Evolutionary conservation across 2,797 vertebrate species (phyloP), one percentile per base, ranked within the genome.

Genomic region (Platyrinchus mystaceus): DNA sequence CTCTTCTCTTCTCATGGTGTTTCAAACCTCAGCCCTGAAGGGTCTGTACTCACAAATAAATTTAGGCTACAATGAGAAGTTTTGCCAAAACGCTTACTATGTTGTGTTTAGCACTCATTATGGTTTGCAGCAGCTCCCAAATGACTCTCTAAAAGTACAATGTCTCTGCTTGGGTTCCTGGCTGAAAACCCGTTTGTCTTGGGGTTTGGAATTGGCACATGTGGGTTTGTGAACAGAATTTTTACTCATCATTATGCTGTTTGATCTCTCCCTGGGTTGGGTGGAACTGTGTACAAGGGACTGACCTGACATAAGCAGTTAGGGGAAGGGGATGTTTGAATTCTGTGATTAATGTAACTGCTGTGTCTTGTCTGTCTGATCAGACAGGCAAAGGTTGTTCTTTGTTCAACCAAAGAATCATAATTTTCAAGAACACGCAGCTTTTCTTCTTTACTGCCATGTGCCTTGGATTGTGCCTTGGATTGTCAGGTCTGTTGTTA

Each of bases 151-250:
- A 36, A 77, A 91, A 84, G 39, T 47, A 41, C 49, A 87, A 6
- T 52, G 89, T 71, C 81, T 81, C 64, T 91, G 59, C 84, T 83
- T 22, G 30, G 59, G 73, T 74, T 96, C 74, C 62, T 89, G 75
- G 77, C 78, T 62, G 63, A 91, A 44, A 64, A 93, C 23, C 11
- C 23, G 0, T 68, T 84, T 1, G 0, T 87, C 69, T 73, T 34
- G 2, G 53, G 75, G 69, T 73, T 90, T 93, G 82, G 80, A 82
- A 89, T 84, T 52, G 75, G 64, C 73, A 37, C 63, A 10, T 37
- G 46, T 46, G 68, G 56, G 50, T 77, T 77, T 79, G 68, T 66
- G 87, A 89, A 70, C 44, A 85, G 93, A 96, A 87, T 90, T 94
- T 79, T 88, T 94, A 90, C 81, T 93, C 84, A 37, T 92, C 32